A percentile compares a stretch with the other conserved stretches of the same genome.
Evolutionary conservation across 2,888 invertebrate genomes (phyloP).

Genomic region (Watsonalla cultraria): DNA sequence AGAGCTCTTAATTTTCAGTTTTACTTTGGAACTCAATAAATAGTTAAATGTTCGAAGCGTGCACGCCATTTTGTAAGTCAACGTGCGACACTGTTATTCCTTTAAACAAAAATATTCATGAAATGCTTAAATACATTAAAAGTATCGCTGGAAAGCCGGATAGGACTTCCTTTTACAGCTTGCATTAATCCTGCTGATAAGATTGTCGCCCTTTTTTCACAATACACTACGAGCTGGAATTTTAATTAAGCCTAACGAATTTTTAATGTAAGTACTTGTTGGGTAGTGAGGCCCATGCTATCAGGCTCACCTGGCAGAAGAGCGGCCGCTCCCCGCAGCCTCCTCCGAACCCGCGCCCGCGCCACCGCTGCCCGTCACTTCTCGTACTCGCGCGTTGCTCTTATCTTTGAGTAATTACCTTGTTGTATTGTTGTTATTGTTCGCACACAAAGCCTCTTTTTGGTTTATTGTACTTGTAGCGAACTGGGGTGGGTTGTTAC

Average conservation of each 20-base stretch:
- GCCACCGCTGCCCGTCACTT: conserved; percentile 38
- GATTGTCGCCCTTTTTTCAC: conserved; percentile 45
- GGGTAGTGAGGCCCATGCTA: conserved; percentile 21
- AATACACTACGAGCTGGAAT: conserved; percentile 43
- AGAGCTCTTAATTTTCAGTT: conserved; percentile 11
- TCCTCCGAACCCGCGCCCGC: conserved; percentile 12
- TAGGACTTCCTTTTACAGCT: conserved; percentile 34
- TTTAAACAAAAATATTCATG: too few species aligned
- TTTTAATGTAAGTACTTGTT: conserved; percentile 37
- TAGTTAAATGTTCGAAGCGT: too few species aligned
- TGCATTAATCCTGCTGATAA: conserved; percentile 49
- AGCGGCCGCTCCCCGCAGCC: conserved; percentile 12
- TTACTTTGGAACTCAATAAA: neutral
- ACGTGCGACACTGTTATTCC: too few species aligned
- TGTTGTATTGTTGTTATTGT: conserved; percentile 57
- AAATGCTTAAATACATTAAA: neutral
- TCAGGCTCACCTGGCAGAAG: conserved; percentile 15
- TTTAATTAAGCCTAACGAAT: conserved; percentile 56
- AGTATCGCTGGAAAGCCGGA: conserved; percentile 3
- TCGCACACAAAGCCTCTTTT: conserved; percentile 33
- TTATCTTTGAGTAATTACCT: conserved; percentile 65
- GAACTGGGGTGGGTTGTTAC: neutral
- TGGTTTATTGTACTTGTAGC: conserved; percentile 31
- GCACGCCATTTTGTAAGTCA: too few species aligned
- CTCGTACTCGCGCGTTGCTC: conserved; percentile 49